Evolutionary conservation across 2,888 invertebrate genomes (phyloP).

Genomic region (Cephus pulcher): DNA sequence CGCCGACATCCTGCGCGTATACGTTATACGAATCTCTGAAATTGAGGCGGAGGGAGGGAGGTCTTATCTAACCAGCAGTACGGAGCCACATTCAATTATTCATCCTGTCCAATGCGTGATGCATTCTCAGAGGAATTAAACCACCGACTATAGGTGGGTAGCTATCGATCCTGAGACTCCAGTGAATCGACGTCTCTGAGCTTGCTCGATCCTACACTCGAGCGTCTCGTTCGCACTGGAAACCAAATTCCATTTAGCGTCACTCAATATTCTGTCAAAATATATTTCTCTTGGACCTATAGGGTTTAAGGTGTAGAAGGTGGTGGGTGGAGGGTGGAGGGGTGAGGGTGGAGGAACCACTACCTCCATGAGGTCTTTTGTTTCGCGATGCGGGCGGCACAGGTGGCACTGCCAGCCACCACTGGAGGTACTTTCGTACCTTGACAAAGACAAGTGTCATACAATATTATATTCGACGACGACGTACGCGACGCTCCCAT

Average conservation of each 20-base stretch:
- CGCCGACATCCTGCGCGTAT: neutral
- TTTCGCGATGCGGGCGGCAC: slow-evolving; percentile 50
- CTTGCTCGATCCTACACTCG: slow-evolving; percentile 13
- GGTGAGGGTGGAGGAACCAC: no score
- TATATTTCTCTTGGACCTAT: slow-evolving; percentile 19
- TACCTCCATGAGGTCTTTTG: slow-evolving; percentile 39
- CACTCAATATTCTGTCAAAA: slow-evolving; percentile 53
- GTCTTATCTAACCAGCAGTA: neutral
- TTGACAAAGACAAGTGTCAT: slow-evolving; percentile 35
- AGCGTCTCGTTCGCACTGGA: slow-evolving; percentile 33
- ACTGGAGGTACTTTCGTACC: slow-evolving; percentile 22
- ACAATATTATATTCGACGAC: slow-evolving; percentile 11
- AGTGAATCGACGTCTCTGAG: neutral
- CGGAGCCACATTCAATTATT: neutral
- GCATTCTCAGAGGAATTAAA: neutral
- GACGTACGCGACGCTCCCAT: slow-evolving; percentile 20
- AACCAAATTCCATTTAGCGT: slow-evolving; percentile 51
- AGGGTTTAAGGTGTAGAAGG: neutral
- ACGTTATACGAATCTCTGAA: neutral
- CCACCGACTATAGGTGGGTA: neutral
- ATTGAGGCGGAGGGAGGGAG: neutral
- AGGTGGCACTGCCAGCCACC: slow-evolving; percentile 39
- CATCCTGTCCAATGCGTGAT: neutral
- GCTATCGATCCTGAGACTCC: neutral
- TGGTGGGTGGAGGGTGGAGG: no score